Evolutionary conservation across 2,113 vertebrate species (phyloP).

Genomic region (Chlamydotis undulata): DNA sequence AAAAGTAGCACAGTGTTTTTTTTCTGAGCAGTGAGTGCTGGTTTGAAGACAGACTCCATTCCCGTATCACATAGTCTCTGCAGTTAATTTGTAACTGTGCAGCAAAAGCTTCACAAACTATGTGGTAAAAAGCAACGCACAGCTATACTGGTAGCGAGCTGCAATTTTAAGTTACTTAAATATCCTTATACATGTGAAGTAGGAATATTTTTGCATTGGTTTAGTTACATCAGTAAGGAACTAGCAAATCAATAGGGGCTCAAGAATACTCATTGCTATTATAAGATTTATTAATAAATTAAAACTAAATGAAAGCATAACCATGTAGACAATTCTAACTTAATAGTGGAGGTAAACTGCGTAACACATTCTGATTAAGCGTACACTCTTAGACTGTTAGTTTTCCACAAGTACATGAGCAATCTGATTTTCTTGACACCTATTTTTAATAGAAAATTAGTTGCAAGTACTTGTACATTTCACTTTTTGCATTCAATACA

Average conservation of each 20-base stretch:
- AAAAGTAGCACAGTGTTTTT: neutral
- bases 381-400: neutral
- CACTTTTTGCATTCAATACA: neutral
- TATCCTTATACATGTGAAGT: accelerated
- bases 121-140: neutral
- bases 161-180: neutral
- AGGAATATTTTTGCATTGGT: neutral
- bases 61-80: neutral
- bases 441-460: neutral
- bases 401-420: neutral
- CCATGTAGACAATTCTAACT: neutral
- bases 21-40: neutral
- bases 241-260: neutral
- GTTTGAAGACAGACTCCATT: neutral
- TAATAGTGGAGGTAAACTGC: neutral
- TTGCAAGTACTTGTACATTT: neutral
- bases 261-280: neutral
- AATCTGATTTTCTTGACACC: neutral
- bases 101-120: neutral
- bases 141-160: neutral
- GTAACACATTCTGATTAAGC: neutral
- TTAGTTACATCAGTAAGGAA: neutral
- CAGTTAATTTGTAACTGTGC: neutral
- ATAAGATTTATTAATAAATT: neutral
- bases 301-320: neutral